Evolutionary conservation across 2,113 vertebrate genomes (phyloP).

Genomic region (Elanus axillaris): DNA sequence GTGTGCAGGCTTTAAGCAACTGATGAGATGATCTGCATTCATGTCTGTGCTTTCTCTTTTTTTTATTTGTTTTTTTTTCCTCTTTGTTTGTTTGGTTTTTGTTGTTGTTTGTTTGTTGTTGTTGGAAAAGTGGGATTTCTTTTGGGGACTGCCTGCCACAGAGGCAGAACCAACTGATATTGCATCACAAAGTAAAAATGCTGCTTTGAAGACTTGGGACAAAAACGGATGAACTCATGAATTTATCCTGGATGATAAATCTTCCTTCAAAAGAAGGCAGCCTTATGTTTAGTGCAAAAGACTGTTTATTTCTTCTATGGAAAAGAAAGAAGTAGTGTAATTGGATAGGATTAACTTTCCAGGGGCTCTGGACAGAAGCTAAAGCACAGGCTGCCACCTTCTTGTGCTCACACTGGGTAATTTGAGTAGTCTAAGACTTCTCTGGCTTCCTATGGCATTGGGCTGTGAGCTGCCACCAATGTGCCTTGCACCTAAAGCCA

Average conservation of each 20-base stretch:
- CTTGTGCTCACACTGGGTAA: not conserved
- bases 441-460: not conserved
- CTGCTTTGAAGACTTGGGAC: not conserved
- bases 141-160: not conserved
- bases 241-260: constrained; percentile 42
- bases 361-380: constrained; percentile 32
- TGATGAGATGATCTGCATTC: not conserved
- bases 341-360: constrained; percentile 48
- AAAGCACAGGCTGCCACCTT: not conserved
- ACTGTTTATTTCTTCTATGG: constrained; percentile 36
- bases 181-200: not conserved
- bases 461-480: not conserved
- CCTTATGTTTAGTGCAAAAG: constrained; percentile 47
- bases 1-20: not conserved
- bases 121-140: not conserved
- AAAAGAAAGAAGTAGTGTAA: constrained; percentile 6
- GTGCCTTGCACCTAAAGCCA: not conserved
- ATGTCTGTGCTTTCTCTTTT: not conserved
- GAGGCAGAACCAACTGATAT: not conserved
- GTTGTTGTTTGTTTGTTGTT: not conserved
- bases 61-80: not conserved
- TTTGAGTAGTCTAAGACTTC: not conserved
- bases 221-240: not conserved
- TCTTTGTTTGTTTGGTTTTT: not conserved
- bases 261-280: constrained; percentile 32